These are phyloP conservation scores for Thyatira batis DNA, from an alignment of 2,888 invertebrate genomes.

Conservation along the genomic window DNA sequence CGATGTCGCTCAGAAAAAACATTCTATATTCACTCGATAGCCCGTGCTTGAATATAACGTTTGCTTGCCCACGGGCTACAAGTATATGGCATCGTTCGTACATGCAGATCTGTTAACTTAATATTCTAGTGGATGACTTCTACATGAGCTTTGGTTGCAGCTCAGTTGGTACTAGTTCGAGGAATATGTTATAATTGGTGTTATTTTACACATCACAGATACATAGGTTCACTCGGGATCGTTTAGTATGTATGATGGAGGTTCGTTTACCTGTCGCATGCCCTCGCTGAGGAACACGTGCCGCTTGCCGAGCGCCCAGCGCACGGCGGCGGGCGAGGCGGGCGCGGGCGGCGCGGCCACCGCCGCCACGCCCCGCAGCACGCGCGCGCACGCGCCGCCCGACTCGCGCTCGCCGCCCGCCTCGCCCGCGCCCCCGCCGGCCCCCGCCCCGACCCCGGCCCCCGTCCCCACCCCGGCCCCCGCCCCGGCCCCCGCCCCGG, in stretches of 20 bases:
- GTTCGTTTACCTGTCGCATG: slow-evolving; percentile 87
- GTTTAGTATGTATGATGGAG: slow-evolving; percentile 11
- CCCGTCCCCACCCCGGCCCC: slow-evolving; percentile 75
- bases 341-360: slow-evolving; percentile 90
- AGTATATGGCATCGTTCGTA: too few species aligned
- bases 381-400: slow-evolving; percentile 84
- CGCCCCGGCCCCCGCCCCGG: slow-evolving; percentile 83
- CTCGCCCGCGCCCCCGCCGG: slow-evolving; percentile 88
- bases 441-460: slow-evolving; percentile 82
- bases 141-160: too few species aligned
- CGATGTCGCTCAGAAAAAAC: not conserved
- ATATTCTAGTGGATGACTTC: too few species aligned
- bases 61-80: too few species aligned
- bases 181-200: too few species aligned
- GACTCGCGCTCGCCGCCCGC: slow-evolving; percentile 77
- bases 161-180: too few species aligned
- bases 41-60: too few species aligned
- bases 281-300: slow-evolving; percentile 97
- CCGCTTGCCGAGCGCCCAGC: slow-evolving; percentile 95
- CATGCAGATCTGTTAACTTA: too few species aligned
- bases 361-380: slow-evolving; percentile 89
- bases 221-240: too few species aligned
- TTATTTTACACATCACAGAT: too few species aligned
- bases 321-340: slow-evolving; percentile 83
- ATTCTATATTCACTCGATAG: too few species aligned